Conservation (phyloP, 2,888 invertebrate species). For the Gymnoscelis rufifasciata region DNA sequence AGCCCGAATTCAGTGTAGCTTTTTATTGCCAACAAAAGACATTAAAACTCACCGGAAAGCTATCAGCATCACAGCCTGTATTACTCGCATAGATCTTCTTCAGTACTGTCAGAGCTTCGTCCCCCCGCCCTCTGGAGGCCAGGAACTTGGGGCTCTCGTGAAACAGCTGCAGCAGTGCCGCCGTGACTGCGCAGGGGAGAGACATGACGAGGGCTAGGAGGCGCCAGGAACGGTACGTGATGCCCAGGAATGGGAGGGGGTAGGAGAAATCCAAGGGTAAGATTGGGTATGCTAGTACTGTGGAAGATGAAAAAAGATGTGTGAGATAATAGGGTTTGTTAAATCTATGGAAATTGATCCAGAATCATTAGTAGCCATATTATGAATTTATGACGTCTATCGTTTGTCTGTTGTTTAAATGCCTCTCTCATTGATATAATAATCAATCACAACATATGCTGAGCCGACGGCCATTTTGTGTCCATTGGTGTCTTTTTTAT, state of each 20-base stretch:
- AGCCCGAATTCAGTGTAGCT: too few relatives aligned
- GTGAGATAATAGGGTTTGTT: too few relatives aligned
- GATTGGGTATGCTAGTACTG: conserved; percentile 55
- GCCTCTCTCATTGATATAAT: too few relatives aligned
- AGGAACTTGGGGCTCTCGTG: conserved; percentile 91
- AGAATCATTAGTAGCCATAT: too few relatives aligned
- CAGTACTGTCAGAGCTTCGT: conserved; percentile 76
- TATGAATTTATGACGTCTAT: too few relatives aligned
- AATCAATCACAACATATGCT: too few relatives aligned
- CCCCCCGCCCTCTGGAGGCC: conserved; percentile 76
- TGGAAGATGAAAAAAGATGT: not conserved
- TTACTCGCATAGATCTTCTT: conserved; percentile 61
- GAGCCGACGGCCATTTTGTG: too few relatives aligned
- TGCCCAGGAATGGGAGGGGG: conserved; percentile 63
- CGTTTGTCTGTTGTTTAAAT: too few relatives aligned
- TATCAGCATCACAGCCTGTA: conserved; percentile 52
- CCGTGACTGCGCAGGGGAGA: conserved; percentile 81
- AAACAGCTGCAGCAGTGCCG: conserved; percentile 76
- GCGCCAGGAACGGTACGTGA: conserved; percentile 86
- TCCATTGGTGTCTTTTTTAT: too few relatives aligned
- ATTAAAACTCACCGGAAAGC: conserved; percentile 61
- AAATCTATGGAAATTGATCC: too few relatives aligned
- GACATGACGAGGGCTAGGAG: conserved; percentile 83
- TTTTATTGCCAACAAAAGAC: too few relatives aligned
- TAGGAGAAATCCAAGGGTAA: conserved; percentile 79